phyloP scores from a whole-genome alignment of 2,113 vertebrate genomes.

The Rutilus rutilus region DNA sequence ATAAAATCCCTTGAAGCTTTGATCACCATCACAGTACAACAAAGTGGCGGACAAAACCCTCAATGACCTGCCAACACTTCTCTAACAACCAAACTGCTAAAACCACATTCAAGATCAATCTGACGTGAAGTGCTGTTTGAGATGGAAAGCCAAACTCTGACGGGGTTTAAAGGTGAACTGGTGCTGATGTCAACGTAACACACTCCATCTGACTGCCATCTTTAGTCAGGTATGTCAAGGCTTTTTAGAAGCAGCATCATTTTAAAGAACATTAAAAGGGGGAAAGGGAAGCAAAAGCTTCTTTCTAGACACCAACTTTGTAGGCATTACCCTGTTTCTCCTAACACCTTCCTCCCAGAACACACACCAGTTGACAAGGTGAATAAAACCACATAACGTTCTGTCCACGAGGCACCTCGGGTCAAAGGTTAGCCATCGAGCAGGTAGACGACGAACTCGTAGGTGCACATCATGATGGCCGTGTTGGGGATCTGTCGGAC shows the following conservation, averaged over 20 bases:
- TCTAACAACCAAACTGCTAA: background rate
- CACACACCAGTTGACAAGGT: background rate
- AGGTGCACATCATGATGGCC: constrained; percentile 98
- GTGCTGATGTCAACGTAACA: too few species aligned
- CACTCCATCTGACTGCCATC: too few species aligned
- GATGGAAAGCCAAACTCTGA: background rate
- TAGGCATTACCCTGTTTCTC: background rate
- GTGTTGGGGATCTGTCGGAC: constrained; percentile 98
- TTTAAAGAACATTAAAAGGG: background rate
- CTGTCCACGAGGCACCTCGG: background rate
- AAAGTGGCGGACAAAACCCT: background rate
- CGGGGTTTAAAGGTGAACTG: background rate
- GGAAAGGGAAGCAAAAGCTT: background rate
- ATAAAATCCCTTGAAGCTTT: constrained; percentile 2
- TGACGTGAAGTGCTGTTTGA: background rate
- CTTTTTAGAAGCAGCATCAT: constrained; percentile 10
- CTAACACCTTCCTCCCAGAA: background rate
- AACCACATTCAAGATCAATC: background rate
- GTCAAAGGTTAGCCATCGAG: constrained; percentile 81
- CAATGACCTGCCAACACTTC: background rate
- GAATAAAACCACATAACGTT: background rate
- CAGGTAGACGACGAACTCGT: constrained; percentile 94
- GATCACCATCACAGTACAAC: too few species aligned
- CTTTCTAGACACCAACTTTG: background rate
- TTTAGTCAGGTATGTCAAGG: background rate